Base-by-base conservation (phyloP, 2,888 invertebrate species). In the Elmis aenea region DNA sequence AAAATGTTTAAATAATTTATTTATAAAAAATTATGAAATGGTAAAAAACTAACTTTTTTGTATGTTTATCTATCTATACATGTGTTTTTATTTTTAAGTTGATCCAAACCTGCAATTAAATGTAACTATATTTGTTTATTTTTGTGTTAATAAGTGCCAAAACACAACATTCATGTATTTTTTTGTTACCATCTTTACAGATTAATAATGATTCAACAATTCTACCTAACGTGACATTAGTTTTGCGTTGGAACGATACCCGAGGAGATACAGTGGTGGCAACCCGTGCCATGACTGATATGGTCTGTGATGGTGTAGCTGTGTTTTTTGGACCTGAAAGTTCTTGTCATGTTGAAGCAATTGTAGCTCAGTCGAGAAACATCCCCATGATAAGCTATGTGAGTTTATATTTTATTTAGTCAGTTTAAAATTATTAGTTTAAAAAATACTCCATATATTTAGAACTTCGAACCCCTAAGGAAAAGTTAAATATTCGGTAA, bases 381-480 rank as follows among this genome's bases (percentile, higher is more conserved):
- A 79, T 94, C 61, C 94, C 95, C 39, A 94, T 96, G 90, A 89
- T 96, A 67, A 91, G 93, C 63, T 94, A 94, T 70, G 95, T 95
- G 71, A 85, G 94, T 40, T 13, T 8, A 9, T 9, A 10, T 14
- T 10, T 27, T 27, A 15, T 14, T 10, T 29, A 6, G n/a, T n/a
- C n/a, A n/a, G n/a, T n/a, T n/a, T n/a, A n/a, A n/a, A n/a, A n/a
- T n/a, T n/a, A n/a, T n/a, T n/a, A n/a, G n/a, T n/a, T n/a, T n/a
- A n/a, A n/a, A n/a, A n/a, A n/a, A n/a, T n/a, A n/a, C n/a, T n/a
- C n/a, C n/a, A n/a, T n/a, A n/a, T n/a, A n/a, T n/a, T n/a, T n/a
- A n/a, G n/a, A n/a, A n/a, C n/a, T n/a, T n/a, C n/a, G n/a, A n/a
- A n/a, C n/a, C n/a, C n/a, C n/a, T n/a, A n/a, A n/a, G n/a, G n/a